Evolutionary conservation across 2,888 invertebrate genomes (phyloP), one percentile per base, ranked within the genome.

Genomic region (Spicauda simplicius): DNA sequence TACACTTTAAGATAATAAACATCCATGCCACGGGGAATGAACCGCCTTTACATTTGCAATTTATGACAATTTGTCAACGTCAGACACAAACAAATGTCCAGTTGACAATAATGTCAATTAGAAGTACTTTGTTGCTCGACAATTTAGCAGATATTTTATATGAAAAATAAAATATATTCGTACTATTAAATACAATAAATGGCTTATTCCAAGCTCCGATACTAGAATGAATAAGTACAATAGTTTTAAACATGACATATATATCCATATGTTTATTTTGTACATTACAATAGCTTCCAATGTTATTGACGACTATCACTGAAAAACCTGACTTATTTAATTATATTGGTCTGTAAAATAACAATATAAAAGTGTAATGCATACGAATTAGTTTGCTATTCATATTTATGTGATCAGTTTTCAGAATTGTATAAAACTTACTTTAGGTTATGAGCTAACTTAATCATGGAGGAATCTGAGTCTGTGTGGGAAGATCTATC

Each of bases 401-500:
- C 5, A 25, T 33, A 6, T 33, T 6, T 33, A 33, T 33, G 14
- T 41, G 41, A 14, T 14, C 41, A 14, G 41, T 41, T 12, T 14
- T 41, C 7, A 1, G 41, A 41, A 14, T 14, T 41, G 12, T 41
- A 41, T 14, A 14, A 14, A 2, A 41, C 14, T 12, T 41, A 6
- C 33, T 14, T 41, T 41, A 41, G 12, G 14, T 45, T 54, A 45
- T 63, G 33, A 45, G 41, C 16, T 59, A 30, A 45, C 11, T 58
- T 45, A 72, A 20, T 48, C 7, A 91, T 91, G 90, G 84, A 91
- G 54, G 90, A 89, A 77, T 67, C 77, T 52, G 93, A 94, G 57
- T 61, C 66, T 33, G 95, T 92, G 18, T 96, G 97, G 95, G 93
- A 94, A 75, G 97, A 97, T 83, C 90, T 97, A 65, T 94, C 95